Evolutionary conservation across 2,797 vertebrate species (phyloP).

Genomic region (Sebastiscus albofasciatus): DNA sequence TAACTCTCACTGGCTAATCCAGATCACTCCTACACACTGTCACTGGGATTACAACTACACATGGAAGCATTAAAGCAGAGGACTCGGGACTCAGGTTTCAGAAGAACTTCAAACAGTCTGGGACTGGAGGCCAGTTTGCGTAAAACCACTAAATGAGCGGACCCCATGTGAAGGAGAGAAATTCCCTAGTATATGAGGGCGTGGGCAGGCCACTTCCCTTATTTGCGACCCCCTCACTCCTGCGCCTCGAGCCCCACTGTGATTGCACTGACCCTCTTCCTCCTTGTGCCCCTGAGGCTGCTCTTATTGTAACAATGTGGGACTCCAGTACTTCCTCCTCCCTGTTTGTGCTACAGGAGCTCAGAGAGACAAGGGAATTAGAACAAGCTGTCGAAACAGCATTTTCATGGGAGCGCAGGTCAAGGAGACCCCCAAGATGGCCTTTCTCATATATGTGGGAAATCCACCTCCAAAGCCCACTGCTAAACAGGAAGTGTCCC

Average conservation of each 20-base stretch:
- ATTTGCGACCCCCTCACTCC: conserved; percentile 67
- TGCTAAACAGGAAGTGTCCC: conserved; percentile 30
- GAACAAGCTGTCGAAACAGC: conserved; percentile 84
- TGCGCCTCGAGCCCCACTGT: conserved; percentile 64
- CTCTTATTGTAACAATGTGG: conserved; percentile 68
- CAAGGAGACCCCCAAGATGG: conserved; percentile 62
- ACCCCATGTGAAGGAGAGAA: conserved; percentile 62
- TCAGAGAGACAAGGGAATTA: conserved; percentile 70
- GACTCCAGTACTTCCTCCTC: conserved; percentile 70
- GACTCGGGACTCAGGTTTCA: conserved; percentile 57
- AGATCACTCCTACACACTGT: conserved; percentile 36
- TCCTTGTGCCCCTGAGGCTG: conserved; percentile 64
- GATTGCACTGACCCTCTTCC: conserved; percentile 77
- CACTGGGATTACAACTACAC: conserved; percentile 32
- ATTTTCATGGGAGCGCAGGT: conserved; percentile 71
- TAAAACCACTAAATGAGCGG: conserved; percentile 62
- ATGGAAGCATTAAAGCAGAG: conserved; percentile 51
- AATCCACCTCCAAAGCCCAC: conserved; percentile 37
- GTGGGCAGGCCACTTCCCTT: conserved; percentile 60
- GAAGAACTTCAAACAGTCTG: conserved; percentile 53
- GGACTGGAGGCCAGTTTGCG: conserved; percentile 42
- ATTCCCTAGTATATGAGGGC: conserved; percentile 57
- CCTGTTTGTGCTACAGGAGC: conserved; percentile 72
- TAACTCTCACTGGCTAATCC: conserved; percentile 30
- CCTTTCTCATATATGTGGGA: conserved; percentile 66